Conservation (phyloP, 2,888 invertebrate genomes). For the Spicauda simplicius region DNA sequence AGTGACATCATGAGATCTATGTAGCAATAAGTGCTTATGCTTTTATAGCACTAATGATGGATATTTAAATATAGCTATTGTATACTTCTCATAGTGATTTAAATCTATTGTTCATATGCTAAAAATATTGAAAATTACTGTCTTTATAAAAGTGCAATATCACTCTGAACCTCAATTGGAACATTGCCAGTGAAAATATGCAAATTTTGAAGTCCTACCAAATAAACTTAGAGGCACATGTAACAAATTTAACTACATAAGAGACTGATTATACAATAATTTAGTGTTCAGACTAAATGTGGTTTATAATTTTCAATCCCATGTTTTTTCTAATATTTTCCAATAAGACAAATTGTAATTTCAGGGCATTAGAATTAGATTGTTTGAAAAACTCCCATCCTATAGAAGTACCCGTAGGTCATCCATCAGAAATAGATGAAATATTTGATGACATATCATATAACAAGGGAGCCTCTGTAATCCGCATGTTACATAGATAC, state of each 20-base stretch:
- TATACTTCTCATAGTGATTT: not conserved
- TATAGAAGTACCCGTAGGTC: constrained; percentile 97
- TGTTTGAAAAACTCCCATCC: constrained; percentile 97
- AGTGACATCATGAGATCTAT: not conserved
- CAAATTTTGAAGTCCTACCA: constrained; percentile 14
- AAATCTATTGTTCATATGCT: not conserved
- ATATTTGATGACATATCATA: constrained; percentile 99
- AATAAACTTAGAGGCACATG: not conserved
- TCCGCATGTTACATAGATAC: constrained; percentile 96
- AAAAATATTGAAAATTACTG: not conserved
- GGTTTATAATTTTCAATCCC: not conserved
- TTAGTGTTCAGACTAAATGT: not conserved
- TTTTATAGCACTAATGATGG: no score
- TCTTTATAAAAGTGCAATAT: constrained; percentile 11
- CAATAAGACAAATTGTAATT: constrained; percentile 45
- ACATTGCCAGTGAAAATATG: constrained; percentile 23
- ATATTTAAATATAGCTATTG: not conserved
- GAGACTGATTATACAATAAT: not conserved
- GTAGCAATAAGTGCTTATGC: no score
- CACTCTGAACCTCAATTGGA: constrained; percentile 26
- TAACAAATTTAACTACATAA: not conserved
- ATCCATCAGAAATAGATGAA: constrained; percentile 98
- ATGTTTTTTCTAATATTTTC: not conserved
- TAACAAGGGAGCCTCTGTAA: constrained; percentile 97
- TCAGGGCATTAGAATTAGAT: constrained; percentile 93